Evolutionary conservation across 2,888 invertebrate species (phyloP), one percentile per base, ranked within the genome.

Genomic region (Panzeria rudis): DNA sequence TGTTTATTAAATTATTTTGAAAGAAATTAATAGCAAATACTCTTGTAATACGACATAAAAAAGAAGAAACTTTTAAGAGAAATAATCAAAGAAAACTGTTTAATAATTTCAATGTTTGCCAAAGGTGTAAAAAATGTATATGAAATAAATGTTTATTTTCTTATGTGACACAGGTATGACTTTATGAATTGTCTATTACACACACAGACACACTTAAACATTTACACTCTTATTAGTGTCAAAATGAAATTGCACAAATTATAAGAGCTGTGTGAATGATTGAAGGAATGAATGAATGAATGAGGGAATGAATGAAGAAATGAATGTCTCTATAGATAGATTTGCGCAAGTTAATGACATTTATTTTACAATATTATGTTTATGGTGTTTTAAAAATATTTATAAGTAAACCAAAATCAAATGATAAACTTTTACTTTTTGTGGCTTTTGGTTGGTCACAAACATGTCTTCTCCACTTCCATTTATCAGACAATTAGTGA

Each of bases 221-320:
- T 6, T 2, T 50, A 17, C 20, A 62, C 35, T 62, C 54, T 68
- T 69, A 84, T 80, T 84, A 72, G 80, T 80, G 80, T 84, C 84
- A 80, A 76, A 72, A 76, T 80, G 76, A 80, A 66, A 77, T 77
- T 76, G 72, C 80, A 80, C 44, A 84, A 84, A 68, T 50, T 54
- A 61, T 23, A 54, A 35, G n/a, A 29, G 64, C 15, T 68, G 47
- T 72, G 50, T 61, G 68, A 73, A 56, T 38, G 38, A 71, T 13
- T 38, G 29, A 29, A 29, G 2, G 29, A 5, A 29, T 29, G 29
- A 29, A 29, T 29, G 5, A 29, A 29, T 2, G 29, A 29, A 29
- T 2, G 29, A 29, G 5, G 2, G 29, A 29, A 29, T 29, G 5
- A 29, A 29, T 5, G 29, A 29, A 29, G 2, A 5, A 29, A 32